Base-by-base conservation (phyloP, 2,888 invertebrate species). In the Troides oblongomaculatus region DNA sequence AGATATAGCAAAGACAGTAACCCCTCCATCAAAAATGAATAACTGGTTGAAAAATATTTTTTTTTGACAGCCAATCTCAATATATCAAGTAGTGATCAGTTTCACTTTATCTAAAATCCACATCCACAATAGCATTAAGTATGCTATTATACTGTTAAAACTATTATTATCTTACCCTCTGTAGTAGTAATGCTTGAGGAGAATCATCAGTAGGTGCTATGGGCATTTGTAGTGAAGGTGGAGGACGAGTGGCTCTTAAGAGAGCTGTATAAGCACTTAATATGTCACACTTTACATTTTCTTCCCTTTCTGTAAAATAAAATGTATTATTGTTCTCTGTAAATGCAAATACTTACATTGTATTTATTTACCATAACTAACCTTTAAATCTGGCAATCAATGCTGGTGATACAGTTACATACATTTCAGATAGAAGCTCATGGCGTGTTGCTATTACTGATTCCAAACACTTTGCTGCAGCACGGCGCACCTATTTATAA, bases 281-380 rank as follows among this genome's bases (percentile, higher is more conserved):
- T 73, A 99, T 98, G 84, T 99, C 99, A 39, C 98, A 98, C 83
- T 99, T 99, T 0, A 99, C 99, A 86, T 99, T 99, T 90, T 99
- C 99, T 88, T 99, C 99, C 53, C 99, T 95, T 87, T 99, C 99
- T 96, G 84, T 23, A 76, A 73, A 63, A 36, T 7, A 69, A 23
- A 36, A 21, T 36, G 10, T n/a, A 58, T 21, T 57, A 36, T 56
- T 64, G 21, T 62, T 57, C 14, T 7, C 5, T 36, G 36, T 61
- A 18, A 57, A 68, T 14, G 23, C 53, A 21, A 5, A 23, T 18
- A 58, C 21, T 10, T n/a, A 23, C 36, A 23, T 23, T 23, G 25
- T 23, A 21, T 17, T 58, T 58, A 7, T 39, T n/a, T 36, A 53
- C 14, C 17, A 18, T 53, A 10, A 43, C 43, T 8, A 21, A 96